These are phyloP conservation scores for Sphaerophoria taeniata DNA, from an alignment of 2,888 invertebrate species.

Conservation along the genomic window DNA sequence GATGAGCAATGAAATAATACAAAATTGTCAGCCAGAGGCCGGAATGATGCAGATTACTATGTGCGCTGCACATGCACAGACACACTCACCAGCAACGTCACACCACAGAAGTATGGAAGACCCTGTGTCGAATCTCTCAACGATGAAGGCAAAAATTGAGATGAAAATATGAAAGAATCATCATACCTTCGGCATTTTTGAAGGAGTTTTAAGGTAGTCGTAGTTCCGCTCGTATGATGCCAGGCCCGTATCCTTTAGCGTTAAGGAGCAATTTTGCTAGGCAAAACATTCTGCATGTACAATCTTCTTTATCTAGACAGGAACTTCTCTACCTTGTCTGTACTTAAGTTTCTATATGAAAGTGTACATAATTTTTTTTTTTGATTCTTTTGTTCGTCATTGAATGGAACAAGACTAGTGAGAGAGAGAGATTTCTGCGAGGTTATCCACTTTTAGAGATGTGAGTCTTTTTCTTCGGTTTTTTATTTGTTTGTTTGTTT, in stretches of 20 bases:
- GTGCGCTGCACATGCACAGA: background rate
- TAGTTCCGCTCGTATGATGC: conserved; percentile 5
- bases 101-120: too few relatives aligned
- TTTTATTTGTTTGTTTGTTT: conserved; percentile 30
- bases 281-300: conserved; percentile 18
- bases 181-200: background rate
- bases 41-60: conserved; percentile 54
- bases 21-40: conserved; percentile 55
- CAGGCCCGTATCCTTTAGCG: conserved; percentile 38
- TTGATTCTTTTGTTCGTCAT: conserved; percentile 15
- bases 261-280: conserved; percentile 46
- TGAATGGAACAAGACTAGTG: conserved; percentile 2
- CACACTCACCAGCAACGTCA: background rate
- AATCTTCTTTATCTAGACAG: too few relatives aligned
- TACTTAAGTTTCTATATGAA: background rate
- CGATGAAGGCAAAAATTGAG: background rate
- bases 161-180: conserved; percentile 29
- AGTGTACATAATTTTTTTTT: background rate
- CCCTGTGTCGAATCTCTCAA: conserved; percentile 10
- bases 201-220: background rate
- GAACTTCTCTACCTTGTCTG: background rate
- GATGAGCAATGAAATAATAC: conserved; percentile 65
- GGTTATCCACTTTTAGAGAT: conserved; percentile 27
- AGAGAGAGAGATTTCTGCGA: conserved; percentile 20
- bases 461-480: conserved; percentile 14